Conservation (phyloP, 2,113 vertebrate species). For the Camelus dromedarius region DNA sequence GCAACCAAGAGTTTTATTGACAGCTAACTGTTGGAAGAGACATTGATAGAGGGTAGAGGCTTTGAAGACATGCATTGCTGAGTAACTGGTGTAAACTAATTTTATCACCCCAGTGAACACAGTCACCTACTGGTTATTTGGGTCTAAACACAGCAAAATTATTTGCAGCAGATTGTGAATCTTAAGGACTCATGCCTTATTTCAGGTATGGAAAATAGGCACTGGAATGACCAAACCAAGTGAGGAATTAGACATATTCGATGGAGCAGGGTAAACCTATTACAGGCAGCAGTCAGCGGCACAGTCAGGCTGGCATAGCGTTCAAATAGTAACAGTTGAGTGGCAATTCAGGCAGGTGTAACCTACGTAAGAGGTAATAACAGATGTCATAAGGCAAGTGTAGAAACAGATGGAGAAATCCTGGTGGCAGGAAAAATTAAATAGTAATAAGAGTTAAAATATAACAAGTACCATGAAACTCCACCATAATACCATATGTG, state of each 20-base stretch:
- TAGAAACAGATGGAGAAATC: slow-evolving; percentile 11
- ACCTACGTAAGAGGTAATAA: background rate
- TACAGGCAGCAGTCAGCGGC: background rate
- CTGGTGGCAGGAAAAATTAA: background rate
- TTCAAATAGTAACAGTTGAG: background rate
- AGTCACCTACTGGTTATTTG: background rate
- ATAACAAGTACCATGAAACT: background rate
- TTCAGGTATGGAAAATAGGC: background rate
- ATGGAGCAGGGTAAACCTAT: background rate
- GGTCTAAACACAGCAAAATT: background rate
- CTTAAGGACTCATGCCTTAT: background rate
- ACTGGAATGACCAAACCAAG: background rate
- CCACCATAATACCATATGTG: background rate
- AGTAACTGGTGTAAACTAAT: background rate
- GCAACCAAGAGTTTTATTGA: background rate
- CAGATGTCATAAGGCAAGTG: slow-evolving; percentile 34
- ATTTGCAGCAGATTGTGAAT: background rate
- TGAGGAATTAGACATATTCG: background rate
- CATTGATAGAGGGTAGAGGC: background rate
- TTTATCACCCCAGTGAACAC: slow-evolving; percentile 2
- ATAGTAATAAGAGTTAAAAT: slow-evolving; percentile 4
- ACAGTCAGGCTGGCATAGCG: background rate
- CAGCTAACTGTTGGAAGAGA: background rate
- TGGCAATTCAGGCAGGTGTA: background rate
- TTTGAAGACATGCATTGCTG: background rate